phyloP scores from a whole-genome alignment of 2,113 vertebrate species.

The Trematocara variabile region DNA sequence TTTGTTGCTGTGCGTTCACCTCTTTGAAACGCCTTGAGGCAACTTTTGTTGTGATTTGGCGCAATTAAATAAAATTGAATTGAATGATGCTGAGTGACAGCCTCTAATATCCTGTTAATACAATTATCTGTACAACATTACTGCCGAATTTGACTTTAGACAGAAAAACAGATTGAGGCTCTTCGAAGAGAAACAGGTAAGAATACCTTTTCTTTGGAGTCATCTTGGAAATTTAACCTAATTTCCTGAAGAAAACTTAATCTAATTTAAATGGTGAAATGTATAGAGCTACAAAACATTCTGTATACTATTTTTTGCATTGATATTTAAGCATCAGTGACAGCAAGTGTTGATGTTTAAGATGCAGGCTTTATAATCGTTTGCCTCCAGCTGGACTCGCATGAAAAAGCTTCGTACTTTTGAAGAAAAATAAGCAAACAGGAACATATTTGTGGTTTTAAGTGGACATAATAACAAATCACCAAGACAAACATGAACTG shows the following conservation, averaged over 20 bases:
- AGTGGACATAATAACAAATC: not conserved
- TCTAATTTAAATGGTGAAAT: accelerated
- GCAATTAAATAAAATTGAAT: too few species aligned
- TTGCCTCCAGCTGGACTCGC: not conserved
- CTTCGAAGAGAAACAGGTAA: accelerated
- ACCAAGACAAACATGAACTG: not conserved
- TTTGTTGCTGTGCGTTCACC: too few species aligned
- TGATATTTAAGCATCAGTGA: not conserved
- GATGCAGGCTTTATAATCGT: not conserved
- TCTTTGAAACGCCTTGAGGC: too few species aligned
- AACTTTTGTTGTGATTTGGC: too few species aligned
- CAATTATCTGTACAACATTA: not conserved
- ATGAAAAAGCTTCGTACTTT: accelerated
- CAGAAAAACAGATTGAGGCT: not conserved
- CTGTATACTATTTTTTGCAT: not conserved
- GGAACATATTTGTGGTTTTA: not conserved
- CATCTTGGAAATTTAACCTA: accelerated
- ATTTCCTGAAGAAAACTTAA: not conserved
- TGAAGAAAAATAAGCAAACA: not conserved
- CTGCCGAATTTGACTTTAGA: not conserved
- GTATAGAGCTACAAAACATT: not conserved
- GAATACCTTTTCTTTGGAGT: not conserved
- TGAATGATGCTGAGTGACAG: not conserved
- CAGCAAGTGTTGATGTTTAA: not conserved
- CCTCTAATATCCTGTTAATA: not conserved